phyloP scores from a whole-genome alignment of 2,888 invertebrate genomes.

The Candidula unifasciata region DNA sequence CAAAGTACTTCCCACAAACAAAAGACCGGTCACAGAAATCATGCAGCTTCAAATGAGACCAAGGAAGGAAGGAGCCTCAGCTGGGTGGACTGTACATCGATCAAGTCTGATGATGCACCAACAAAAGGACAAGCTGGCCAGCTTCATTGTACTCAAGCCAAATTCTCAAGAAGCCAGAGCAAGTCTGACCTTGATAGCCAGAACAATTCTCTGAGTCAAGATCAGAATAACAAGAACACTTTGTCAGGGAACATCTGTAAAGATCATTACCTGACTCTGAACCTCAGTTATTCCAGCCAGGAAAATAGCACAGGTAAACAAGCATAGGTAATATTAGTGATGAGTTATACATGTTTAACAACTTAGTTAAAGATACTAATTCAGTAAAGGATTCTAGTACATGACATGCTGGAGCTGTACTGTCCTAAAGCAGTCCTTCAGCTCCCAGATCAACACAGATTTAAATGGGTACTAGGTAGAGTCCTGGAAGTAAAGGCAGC shows the following conservation, averaged over 20 bases:
- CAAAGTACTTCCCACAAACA: background rate
- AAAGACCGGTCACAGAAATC: background rate
- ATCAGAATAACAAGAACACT: background rate
- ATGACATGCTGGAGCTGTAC: too few species aligned
- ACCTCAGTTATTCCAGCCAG: background rate
- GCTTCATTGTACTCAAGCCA: background rate
- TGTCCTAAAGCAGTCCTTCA: too few species aligned
- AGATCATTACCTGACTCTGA: constrained; percentile 12
- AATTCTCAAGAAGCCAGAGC: background rate
- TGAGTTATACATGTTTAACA: background rate
- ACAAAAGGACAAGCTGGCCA: background rate
- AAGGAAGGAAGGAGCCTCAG: background rate
- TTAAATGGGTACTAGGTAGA: too few species aligned
- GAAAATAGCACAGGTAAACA: constrained; percentile 2
- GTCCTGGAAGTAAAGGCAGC: too few species aligned
- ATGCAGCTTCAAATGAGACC: background rate
- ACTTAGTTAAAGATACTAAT: too few species aligned
- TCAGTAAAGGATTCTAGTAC: too few species aligned
- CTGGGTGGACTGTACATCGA: background rate
- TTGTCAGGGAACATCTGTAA: background rate
- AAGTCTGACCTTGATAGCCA: background rate
- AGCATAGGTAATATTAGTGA: background rate
- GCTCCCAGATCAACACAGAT: too few species aligned
- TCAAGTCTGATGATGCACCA: background rate
- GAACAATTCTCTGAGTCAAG: background rate